phyloP scores from a whole-genome alignment of 2,888 invertebrate genomes.

The Eupithecia dodoneata region DNA sequence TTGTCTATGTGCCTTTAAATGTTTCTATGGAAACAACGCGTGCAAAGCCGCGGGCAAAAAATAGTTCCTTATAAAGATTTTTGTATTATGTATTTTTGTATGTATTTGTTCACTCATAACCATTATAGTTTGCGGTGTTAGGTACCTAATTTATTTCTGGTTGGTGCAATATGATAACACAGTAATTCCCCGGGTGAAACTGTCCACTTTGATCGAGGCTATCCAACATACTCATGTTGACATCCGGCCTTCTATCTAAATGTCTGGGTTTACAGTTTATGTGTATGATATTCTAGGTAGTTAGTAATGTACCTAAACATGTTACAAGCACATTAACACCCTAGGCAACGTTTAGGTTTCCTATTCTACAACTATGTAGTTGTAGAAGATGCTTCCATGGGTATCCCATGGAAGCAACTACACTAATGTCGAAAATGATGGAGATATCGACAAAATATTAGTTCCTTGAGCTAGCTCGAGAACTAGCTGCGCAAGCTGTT shows the following conservation, averaged over 20 bases:
- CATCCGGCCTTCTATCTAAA: neutral
- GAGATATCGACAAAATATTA: too few relatives aligned
- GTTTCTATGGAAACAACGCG: too few relatives aligned
- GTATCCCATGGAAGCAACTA: too few relatives aligned
- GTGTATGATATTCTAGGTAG: neutral
- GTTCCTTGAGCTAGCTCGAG: too few relatives aligned
- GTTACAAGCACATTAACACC: neutral
- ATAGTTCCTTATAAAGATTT: too few relatives aligned
- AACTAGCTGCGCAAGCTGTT: too few relatives aligned
- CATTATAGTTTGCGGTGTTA: neutral
- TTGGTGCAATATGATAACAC: neutral
- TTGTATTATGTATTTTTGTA: too few relatives aligned
- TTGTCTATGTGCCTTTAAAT: too few relatives aligned
- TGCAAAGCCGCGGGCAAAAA: too few relatives aligned
- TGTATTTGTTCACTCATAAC: neutral
- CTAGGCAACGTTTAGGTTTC: neutral
- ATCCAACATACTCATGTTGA: neutral
- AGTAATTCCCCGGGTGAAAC: neutral
- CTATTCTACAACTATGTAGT: neutral
- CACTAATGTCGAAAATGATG: too few relatives aligned
- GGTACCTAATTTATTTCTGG: neutral
- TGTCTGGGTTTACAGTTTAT: neutral
- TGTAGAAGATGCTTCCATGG: too few relatives aligned
- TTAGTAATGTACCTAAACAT: neutral
- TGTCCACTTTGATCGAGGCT: neutral